A percentile compares a stretch with the other conserved stretches of the same genome.
Conservation (phyloP, 92 coral and sea anemone genomes). For the Epizoanthus rinbou region DNA sequence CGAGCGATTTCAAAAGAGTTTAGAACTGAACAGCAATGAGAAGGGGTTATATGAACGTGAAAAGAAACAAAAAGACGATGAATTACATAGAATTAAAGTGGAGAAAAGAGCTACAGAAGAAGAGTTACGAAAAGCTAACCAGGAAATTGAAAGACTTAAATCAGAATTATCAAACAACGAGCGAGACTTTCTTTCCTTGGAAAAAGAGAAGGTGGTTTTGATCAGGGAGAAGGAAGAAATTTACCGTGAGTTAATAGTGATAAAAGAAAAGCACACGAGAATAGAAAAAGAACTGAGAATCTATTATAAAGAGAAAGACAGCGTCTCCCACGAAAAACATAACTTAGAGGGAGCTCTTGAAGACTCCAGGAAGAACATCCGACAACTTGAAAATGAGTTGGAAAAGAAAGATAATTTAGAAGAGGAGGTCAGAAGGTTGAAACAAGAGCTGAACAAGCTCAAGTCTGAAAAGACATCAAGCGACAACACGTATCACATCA, state of each 20-base stretch:
- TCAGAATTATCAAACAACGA: constrained; percentile 55
- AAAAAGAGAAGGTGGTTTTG: constrained; percentile 57
- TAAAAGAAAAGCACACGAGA: constrained; percentile 60
- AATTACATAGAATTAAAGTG: constrained; percentile 23
- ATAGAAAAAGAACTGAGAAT: constrained; percentile 62
- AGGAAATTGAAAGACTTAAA: constrained; percentile 55
- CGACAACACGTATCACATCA: not conserved
- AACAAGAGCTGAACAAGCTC: constrained; percentile 19
- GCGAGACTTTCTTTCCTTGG: constrained; percentile 50
- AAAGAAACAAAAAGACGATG: constrained; percentile 49
- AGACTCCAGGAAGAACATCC: constrained; percentile 51
- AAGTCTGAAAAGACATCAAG: constrained; percentile 25
- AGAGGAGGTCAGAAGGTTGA: constrained; percentile 44
- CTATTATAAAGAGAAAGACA: constrained; percentile 57
- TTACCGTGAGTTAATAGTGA: constrained; percentile 55
- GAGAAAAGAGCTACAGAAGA: constrained; percentile 43
- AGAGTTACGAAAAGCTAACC: constrained; percentile 44
- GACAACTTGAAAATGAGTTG: constrained; percentile 32
- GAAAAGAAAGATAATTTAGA: not conserved
- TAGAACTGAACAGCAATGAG: constrained; percentile 29
- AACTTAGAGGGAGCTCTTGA: constrained; percentile 61
- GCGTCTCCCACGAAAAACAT: constrained; percentile 53
- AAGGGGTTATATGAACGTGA: constrained; percentile 48
- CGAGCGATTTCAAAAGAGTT: constrained; percentile 43
- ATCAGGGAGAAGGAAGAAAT: constrained; percentile 64